These are phyloP conservation scores for Pseudachorutes palmiensis DNA, from an alignment of 1,140 invertebrate genomes.

Conservation along the genomic window DNA sequence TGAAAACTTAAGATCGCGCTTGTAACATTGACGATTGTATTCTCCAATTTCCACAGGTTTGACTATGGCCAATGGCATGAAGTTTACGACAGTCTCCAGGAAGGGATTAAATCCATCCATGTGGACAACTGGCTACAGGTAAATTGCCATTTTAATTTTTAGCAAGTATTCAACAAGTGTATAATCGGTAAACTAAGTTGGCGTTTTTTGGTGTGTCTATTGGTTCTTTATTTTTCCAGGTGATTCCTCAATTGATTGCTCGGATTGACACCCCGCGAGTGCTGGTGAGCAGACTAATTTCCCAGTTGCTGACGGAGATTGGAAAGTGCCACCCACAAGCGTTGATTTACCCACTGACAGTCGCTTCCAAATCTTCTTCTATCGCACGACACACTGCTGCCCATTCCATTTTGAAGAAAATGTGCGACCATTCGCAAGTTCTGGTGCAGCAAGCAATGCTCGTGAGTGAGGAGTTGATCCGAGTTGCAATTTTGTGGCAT, in stretches of 20 bases:
- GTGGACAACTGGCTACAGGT: conserved; percentile 97
- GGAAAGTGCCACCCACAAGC: conserved; percentile 76
- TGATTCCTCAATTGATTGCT: conserved; percentile 97
- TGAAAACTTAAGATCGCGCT: no score
- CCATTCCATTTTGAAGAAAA: conserved; percentile 87
- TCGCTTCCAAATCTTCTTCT: conserved; percentile 91
- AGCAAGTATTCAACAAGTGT: no score
- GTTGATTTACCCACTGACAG: conserved; percentile 92
- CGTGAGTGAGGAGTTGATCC: conserved; percentile 86
- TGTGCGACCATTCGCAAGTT: conserved; percentile 85
- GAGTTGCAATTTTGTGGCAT: conserved; percentile 98
- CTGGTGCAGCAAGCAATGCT: conserved; percentile 88
- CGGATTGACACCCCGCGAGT: conserved; percentile 87
- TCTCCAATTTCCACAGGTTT: no score
- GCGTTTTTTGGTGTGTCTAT: background rate
- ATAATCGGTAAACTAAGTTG: background rate
- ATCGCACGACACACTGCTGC: conserved; percentile 75
- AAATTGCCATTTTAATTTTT: conserved; percentile 9
- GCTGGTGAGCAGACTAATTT: conserved; percentile 79
- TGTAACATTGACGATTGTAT: no score
- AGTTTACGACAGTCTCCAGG: conserved; percentile 85
- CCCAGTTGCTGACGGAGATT: conserved; percentile 60
- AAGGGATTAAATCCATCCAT: conserved; percentile 85
- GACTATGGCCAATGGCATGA: conserved; percentile 88
- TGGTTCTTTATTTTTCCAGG: conserved; percentile 44